Evolutionary conservation across 2,797 vertebrate genomes (phyloP), one percentile per base, ranked within the genome.

Genomic region (Paramormyrops hopkinsi): DNA sequence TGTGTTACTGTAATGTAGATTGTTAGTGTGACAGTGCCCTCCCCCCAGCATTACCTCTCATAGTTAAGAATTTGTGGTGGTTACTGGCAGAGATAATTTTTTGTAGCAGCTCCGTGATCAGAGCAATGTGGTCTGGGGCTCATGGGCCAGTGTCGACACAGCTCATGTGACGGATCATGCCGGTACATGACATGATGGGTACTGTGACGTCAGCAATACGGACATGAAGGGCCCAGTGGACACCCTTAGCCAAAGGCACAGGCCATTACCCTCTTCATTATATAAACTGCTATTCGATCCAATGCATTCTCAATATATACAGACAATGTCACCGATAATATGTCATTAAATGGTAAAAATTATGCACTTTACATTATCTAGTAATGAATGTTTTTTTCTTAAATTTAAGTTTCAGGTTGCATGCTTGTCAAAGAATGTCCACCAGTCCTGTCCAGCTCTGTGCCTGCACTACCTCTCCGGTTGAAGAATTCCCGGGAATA

Each of bases 61-160:
- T 99, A 97, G 97, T 98, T 98, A 99, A 99, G 98, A 99, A 98
- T 96, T 99, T 98, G 96, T 97, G 97, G 97, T 97, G 98, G 97
- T 97, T 99, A 95, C 98, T 98, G 95, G 97, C 97, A 95, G 97
- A 96, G 97, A 97, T 95, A 96, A 98, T 97, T 97, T 99, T 99
- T 96, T 98, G 98, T 96, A 99, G 97, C 94, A 99, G 97, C 97
- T 99, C 98, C 97, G 95, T 98, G 97, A 99, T 98, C 97, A 99
- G 97, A 97, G 98, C 98, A 97, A 99, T 99, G 97, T 99, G 98
- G 97, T 99, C 98, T 99, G 97, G 94, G 91, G 93, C 92, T 92
- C 94, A 94, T 93, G 94, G 54, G 46, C 69, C 84, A 89, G 56
- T 85, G 86, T 92, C 93, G 2, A 76, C 33, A 73, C 69, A 76